Percentiles rank a stretch among this genome's conserved stretches.
Conservation (phyloP, 2,888 invertebrate genomes). For the Heliconius ethilla region DNA sequence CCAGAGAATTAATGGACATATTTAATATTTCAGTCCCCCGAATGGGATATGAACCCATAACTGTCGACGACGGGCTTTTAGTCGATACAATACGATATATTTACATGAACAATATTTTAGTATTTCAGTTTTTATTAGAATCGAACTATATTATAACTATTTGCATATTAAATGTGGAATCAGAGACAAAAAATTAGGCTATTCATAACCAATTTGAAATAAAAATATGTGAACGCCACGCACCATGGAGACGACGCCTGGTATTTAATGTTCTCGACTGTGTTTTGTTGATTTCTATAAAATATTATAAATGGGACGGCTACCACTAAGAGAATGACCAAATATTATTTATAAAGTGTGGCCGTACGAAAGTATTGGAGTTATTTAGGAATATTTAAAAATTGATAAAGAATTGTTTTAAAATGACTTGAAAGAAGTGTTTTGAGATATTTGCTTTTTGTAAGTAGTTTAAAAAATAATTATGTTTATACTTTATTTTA, state of each 20-base stretch:
- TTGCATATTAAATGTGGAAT: slow-evolving; percentile 40
- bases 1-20: too few relatives aligned
- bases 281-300: slow-evolving; percentile 82
- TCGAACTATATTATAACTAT: slow-evolving; percentile 38
- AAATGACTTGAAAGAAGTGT: too few relatives aligned
- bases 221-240: slow-evolving; percentile 64
- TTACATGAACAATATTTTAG: neutral
- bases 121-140: neutral
- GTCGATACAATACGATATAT: neutral
- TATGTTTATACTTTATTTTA: neutral
- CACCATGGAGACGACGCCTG: slow-evolving; percentile 67
- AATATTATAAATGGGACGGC: slow-evolving; percentile 81
- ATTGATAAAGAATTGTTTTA: neutral
- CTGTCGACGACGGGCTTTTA: too few relatives aligned
- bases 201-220: slow-evolving; percentile 72
- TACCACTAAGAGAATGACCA: slow-evolving; percentile 81
- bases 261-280: slow-evolving; percentile 76
- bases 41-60: too few relatives aligned
- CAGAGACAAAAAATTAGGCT: slow-evolving; percentile 54
- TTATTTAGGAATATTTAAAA: neutral
- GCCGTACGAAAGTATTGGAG: slow-evolving; percentile 54
- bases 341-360: slow-evolving; percentile 67
- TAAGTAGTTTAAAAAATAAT: neutral
- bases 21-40: too few relatives aligned
- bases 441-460: too few relatives aligned